phyloP scores from a whole-genome alignment of 1,140 invertebrate genomes.

The Cydia amplana region DNA sequence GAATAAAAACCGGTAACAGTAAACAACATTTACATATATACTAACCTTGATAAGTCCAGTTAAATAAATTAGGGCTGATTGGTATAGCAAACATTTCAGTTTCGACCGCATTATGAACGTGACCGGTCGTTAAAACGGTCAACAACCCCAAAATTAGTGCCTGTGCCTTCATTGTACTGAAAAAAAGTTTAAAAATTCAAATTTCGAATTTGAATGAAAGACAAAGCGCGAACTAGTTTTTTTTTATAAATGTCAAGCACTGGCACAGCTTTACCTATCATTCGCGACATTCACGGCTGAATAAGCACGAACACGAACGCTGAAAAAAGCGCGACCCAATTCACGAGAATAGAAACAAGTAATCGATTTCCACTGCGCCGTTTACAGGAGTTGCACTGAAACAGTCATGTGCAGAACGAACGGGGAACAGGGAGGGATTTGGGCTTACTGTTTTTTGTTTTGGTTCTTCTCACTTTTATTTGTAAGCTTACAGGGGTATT shows the following conservation, averaged over 20 bases:
- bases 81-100: slow-evolving; percentile 84
- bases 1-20: background rate
- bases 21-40: slow-evolving; percentile 16
- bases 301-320: background rate
- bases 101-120: slow-evolving; percentile 78
- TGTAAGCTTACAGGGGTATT: background rate
- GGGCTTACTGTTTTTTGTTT: background rate
- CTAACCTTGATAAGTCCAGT: slow-evolving; percentile 84
- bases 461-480: background rate
- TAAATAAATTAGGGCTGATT: slow-evolving; percentile 83
- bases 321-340: slow-evolving; percentile 57
- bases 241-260: background rate
- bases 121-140: slow-evolving; percentile 38
- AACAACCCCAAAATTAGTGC: slow-evolving; percentile 30
- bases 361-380: slow-evolving; percentile 67
- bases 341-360: slow-evolving; percentile 59
- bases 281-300: slow-evolving; percentile 6
- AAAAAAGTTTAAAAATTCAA: slow-evolving; percentile 17
- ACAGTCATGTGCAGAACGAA: slow-evolving; percentile 66
- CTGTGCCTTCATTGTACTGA: slow-evolving; percentile 16
- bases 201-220: background rate
- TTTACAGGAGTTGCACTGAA: slow-evolving; percentile 51
- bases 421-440: slow-evolving; percentile 58
- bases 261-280: background rate
- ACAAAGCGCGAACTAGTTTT: slow-evolving; percentile 17